Percentiles rank a stretch among this genome's conserved stretches.
Evolutionary conservation across 2,113 vertebrate species (phyloP).

Genomic region (Leuciscus idus): DNA sequence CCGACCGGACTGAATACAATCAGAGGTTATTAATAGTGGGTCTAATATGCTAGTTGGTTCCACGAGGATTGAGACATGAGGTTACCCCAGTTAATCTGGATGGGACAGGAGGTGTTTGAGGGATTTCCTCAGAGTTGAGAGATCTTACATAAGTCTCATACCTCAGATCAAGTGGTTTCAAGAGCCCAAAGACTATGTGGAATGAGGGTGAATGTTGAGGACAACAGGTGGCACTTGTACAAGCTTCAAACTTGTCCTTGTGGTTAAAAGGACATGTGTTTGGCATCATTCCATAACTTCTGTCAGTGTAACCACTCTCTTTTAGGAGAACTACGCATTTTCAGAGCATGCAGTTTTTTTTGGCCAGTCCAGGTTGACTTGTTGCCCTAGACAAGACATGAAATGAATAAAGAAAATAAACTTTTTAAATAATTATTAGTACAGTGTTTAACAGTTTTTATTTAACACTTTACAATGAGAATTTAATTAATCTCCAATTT

Average conservation of each 20-base stretch:
- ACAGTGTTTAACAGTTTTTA: too few species aligned
- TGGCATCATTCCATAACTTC: conserved; percentile 25
- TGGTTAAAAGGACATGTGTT: conserved; percentile 22
- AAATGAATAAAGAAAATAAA: background rate
- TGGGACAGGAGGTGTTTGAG: background rate
- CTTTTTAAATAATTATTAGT: too few species aligned
- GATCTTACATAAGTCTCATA: conserved; percentile 10
- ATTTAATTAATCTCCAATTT: too few species aligned
- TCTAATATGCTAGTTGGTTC: conserved; percentile 57
- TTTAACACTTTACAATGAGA: background rate
- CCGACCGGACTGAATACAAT: conserved; percentile 51
- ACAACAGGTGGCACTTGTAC: conserved; percentile 5
- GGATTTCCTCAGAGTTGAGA: conserved; percentile 14
- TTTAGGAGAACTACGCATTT: background rate
- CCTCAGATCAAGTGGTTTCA: conserved; percentile 18
- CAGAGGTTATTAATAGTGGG: conserved; percentile 64
- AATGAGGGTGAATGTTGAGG: conserved; percentile 8
- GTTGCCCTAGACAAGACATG: too few species aligned
- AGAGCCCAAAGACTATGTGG: background rate
- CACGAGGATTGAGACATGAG: conserved; percentile 52
- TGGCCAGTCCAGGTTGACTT: background rate
- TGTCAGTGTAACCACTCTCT: conserved; percentile 14
- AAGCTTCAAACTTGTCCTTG: background rate
- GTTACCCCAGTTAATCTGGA: conserved; percentile 35
- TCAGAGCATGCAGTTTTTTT: background rate